Evolutionary conservation across 37 sponge, comb jelly and placozoan species (phyloP).

Genomic region (Mnemiopsis leidyi): DNA sequence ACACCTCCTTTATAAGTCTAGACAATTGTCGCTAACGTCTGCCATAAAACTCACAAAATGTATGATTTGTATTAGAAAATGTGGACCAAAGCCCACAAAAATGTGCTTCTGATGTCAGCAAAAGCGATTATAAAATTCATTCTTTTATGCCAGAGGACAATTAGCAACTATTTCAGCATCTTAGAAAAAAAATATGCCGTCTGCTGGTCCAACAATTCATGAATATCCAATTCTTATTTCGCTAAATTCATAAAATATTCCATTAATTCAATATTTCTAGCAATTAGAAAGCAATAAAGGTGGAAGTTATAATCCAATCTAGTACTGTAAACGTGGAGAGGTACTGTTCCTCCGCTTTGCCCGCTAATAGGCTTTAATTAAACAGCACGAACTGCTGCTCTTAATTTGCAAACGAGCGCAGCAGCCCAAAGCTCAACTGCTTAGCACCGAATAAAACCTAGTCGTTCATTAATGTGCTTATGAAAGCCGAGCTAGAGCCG

Average conservation of each 20-base stretch:
- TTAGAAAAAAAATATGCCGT: background rate
- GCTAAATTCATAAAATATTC: too few species aligned
- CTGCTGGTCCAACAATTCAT: too few species aligned
- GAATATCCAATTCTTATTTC: too few species aligned
- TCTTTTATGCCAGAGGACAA: background rate
- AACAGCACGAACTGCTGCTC: background rate
- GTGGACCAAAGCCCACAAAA: background rate
- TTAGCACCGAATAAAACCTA: too few species aligned
- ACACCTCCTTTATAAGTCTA: background rate
- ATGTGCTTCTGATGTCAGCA: background rate
- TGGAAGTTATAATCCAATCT: too few species aligned
- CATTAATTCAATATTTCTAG: too few species aligned
- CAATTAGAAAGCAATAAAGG: too few species aligned
- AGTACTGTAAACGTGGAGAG: too few species aligned
- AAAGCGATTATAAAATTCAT: background rate
- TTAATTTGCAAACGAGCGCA: background rate
- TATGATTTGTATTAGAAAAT: background rate
- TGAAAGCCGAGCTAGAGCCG: too few species aligned
- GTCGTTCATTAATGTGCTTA: too few species aligned
- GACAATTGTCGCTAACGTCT: background rate
- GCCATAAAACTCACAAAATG: background rate
- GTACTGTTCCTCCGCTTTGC: too few species aligned
- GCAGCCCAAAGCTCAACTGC: background rate
- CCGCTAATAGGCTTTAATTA: background rate
- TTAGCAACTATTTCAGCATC: background rate